phyloP scores from a whole-genome alignment of 2,797 vertebrate genomes.

The Dipus sagitta region DNA sequence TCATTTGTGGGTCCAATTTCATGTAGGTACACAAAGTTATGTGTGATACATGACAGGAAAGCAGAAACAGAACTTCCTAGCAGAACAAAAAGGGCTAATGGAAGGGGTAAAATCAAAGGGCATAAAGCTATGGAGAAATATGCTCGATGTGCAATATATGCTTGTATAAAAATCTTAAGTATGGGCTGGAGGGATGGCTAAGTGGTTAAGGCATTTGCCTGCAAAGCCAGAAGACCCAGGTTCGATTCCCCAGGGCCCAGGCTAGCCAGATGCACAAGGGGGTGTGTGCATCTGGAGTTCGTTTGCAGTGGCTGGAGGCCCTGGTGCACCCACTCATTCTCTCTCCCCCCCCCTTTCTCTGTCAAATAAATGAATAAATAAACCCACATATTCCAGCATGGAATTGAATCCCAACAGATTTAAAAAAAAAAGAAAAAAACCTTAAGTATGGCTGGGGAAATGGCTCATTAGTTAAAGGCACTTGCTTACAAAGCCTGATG shows the following conservation, averaged over 20 bases:
- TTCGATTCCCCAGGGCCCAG: neutral
- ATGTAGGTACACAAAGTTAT: neutral
- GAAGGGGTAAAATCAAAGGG: neutral
- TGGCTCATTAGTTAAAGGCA: neutral
- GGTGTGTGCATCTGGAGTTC: too few species aligned
- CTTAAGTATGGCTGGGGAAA: neutral
- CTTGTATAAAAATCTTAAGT: too few species aligned
- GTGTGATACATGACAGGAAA: neutral
- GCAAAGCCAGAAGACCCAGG: neutral
- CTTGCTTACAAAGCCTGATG: neutral
- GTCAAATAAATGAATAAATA: too few species aligned
- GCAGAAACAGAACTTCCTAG: neutral
- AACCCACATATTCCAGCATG: too few species aligned
- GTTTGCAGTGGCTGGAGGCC: too few species aligned
- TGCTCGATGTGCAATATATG: too few species aligned
- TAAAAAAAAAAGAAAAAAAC: too few species aligned
- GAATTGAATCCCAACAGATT: too few species aligned
- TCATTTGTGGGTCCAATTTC: neutral
- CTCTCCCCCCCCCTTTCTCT: too few species aligned
- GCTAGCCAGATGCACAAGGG: too few species aligned
- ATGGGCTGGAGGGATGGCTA: too few species aligned
- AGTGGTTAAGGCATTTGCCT: neutral
- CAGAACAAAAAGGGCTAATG: fast-evolving
- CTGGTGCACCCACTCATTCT: too few species aligned
- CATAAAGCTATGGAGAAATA: neutral